Evolutionary conservation across 2,888 invertebrate genomes (phyloP), one percentile per base, ranked within the genome.

Genomic region (Sarcophaga rosellei): DNA sequence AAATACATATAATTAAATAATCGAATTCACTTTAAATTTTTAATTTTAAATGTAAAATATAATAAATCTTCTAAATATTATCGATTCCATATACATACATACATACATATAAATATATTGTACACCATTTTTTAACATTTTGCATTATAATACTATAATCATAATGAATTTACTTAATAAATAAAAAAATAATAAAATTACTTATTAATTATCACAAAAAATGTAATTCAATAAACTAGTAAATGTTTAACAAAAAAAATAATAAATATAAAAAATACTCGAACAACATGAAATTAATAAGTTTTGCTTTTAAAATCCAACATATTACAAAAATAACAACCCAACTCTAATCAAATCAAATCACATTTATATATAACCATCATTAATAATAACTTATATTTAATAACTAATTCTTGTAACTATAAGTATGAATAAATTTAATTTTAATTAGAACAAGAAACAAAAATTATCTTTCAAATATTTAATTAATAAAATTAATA

Each of bases 401-500:
- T 72, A 59, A 44, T 23, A 53, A 68, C 23, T 59, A 80, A 73
- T 10, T 79, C 35, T 65, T 66, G 11, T 79, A 73, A 59, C 6
- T 73, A 3, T 73, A 74, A 73, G 66, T 47, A 66, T 68, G 35
- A 35, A 35, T 35, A 35, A 35, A 35, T 35, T 35, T 35, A 45
- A 66, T 66, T 70, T 70, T n/a, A 62, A 35, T 63, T 25, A 66
- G 25, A 68, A 66, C 23, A 17, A 45, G 53, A 23, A 3, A 17
- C 15, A 20, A 53, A 47, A 44, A 45, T 68, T 8, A 66, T 20
- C n/a, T 74, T 81, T 70, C 25, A 78, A 85, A 80, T 61, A 76
- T 44, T 81, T 76, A 78, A 75, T 81, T 85, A 81, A 81, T 23
- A 73, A 80, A 65, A 78, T 44, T 78, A 70, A 74, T 70, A 77